Base-by-base conservation (phyloP, 2,113 vertebrate species). In the Vombatus ursinus region DNA sequence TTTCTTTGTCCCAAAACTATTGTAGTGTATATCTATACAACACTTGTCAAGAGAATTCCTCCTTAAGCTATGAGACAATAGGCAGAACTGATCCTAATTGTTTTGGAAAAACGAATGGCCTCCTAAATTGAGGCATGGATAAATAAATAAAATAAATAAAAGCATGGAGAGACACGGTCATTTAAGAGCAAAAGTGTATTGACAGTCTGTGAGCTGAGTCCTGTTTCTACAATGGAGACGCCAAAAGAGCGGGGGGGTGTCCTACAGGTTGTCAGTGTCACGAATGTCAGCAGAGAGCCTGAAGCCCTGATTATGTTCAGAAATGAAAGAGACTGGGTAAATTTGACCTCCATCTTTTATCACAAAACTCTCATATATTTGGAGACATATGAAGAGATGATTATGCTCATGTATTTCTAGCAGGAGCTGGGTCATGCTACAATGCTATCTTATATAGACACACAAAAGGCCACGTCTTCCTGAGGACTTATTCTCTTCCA, bases 61-160 rank as follows among this genome's bases (percentile, higher is more conserved):
- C 92, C 90, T 94, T 53, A 91, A 94, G 47, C 84, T 92, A 11
- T 44, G 23, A 44, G 61, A 48, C 8, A 23, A 90, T 19, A 93
- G 37, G 48, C 52, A 92, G 28, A 90, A 61, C 51, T 54, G 94
- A 26, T 50, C 68, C 50, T 93, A 95, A 51, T 8, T 51, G 8
- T 89, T 94, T 94, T 57, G 68, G 52, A 16, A 95, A 53, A 16
- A 94, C 91, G 53, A 31, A 92, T 44, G 61, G 68, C 89, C 52
- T 94, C 93, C n/a, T 90, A 91, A 96, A 44, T 94, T 94, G 94
- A 90, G 94, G n/a, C n/a, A n/a, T n/a, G n/a, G n/a, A n/a, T n/a
- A n/a, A n/a, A n/a, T n/a, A n/a, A n/a, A n/a, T n/a, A n/a, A n/a
- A n/a, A n/a, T n/a, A n/a, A n/a, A n/a, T n/a, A n/a, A 92, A 61